Conservation (phyloP, 2,888 invertebrate genomes). For the Caenorhabditis sp. region DNA sequence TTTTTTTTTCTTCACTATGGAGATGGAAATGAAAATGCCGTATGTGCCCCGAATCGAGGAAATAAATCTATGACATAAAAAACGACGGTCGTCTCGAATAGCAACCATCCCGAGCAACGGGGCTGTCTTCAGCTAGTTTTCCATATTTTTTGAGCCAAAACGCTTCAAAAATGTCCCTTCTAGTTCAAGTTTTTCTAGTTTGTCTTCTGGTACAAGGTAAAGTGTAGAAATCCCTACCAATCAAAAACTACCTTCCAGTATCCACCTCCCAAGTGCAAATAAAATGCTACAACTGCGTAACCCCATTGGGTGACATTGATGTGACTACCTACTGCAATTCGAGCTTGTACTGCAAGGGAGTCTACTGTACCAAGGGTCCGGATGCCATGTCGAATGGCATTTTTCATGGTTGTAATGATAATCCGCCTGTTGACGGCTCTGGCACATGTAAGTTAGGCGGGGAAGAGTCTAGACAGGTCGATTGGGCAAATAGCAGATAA, state of each 20-base stretch:
- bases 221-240: neutral
- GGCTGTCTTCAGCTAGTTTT: neutral
- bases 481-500: neutral
- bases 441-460: conserved; percentile 46
- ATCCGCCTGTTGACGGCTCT: conserved; percentile 56
- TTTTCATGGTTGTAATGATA: conserved; percentile 55
- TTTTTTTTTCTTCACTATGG: conserved; percentile 58
- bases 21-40: conserved; percentile 55
- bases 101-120: conserved; percentile 25
- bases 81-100: conserved; percentile 25
- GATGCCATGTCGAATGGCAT: conserved; percentile 63
- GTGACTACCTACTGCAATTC: conserved; percentile 43
- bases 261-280: conserved; percentile 58
- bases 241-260: neutral
- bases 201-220: conserved; percentile 3
- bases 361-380: conserved; percentile 68
- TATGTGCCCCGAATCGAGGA: conserved; percentile 35
- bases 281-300: conserved; percentile 62
- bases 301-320: conserved; percentile 36
- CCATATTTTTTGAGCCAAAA: neutral
- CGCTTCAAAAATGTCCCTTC: conserved; percentile 8
- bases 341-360: conserved; percentile 54
- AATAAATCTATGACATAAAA: conserved; percentile 36
- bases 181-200: neutral
- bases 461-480: neutral